Evolutionary conservation across 2,888 invertebrate species (phyloP), one percentile per base, ranked within the genome.

Genomic region (Ormyrus pomaceus): DNA sequence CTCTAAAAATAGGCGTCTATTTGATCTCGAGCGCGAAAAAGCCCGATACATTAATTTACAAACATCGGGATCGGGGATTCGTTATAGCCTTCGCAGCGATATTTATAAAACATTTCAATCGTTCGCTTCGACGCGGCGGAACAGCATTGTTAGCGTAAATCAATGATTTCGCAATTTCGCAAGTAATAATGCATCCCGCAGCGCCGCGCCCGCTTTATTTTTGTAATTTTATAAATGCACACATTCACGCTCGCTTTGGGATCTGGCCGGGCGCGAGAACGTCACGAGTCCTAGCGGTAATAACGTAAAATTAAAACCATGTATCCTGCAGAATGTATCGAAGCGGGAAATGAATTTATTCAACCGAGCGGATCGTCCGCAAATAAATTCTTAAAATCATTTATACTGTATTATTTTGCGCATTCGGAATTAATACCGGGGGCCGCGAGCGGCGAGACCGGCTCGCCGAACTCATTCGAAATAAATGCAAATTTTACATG

Each of bases 311-410:
- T 79, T 82, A 79, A 82, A 79, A 82, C 10, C 73, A 77, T 66
- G 69, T 62, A 76, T 73, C 61, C 70, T 46, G 66, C 56, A 64
- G 51, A 69, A 73, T 59, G 76, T 79, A 79, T 77, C 77, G 79
- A 55, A 79, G 77, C 77, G 82, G 73, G 69, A 82, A 82, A 82
- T 82, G 72, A 82, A 82, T 82, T 82, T 79, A 82, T 79, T 79
- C 79, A 70, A 66, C 70, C 73, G 65, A 74, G 73, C 77, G 79
- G 65, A 77, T 76, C 73, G 73, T 11, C 13, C 61, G 76, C 77
- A 74, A 77, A 82, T 82, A 82, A 82, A 79, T 79, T 82, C 74
- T 82, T 77, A 82, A 82, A 79, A 79, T 82, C 79, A 82, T 82
- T 79, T 77, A 82, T 82, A 79, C 77, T 51, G 79, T 66, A 82